These are phyloP conservation scores for Elanus axillaris DNA, from an alignment of 2,113 vertebrate genomes.

Conservation along the genomic window DNA sequence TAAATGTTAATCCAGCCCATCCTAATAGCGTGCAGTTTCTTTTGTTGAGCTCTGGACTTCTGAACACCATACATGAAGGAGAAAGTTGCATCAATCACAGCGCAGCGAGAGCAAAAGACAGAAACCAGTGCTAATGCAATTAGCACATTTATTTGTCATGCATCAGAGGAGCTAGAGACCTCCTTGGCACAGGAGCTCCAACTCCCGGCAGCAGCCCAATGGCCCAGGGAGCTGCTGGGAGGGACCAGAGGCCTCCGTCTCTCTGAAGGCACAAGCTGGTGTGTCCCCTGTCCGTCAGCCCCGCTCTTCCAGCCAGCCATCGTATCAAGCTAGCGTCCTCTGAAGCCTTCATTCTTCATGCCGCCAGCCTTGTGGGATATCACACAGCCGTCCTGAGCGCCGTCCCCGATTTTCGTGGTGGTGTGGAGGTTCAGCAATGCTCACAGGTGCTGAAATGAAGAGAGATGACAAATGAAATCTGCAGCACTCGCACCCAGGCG, in stretches of 20 bases:
- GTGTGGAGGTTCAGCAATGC: not conserved
- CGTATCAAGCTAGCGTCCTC: rapidly evolving
- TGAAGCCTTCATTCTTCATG: not conserved
- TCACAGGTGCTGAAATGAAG: not conserved
- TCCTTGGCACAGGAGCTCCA: not conserved
- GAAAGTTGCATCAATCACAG: not conserved
- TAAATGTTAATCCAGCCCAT: not conserved
- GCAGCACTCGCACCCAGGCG: not conserved
- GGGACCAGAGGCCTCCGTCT: not conserved
- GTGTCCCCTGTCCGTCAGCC: not conserved
- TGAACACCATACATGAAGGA: not conserved
- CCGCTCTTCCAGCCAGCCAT: not conserved
- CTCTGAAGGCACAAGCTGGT: rapidly evolving
- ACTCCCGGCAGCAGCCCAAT: not conserved
- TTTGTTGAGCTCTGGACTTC: not conserved
- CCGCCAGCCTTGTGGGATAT: not conserved
- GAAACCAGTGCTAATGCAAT: not conserved
- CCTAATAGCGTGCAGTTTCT: not conserved
- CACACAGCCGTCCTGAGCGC: rapidly evolving
- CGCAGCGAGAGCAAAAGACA: not conserved
- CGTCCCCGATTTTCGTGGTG: rapidly evolving
- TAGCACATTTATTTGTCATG: not conserved
- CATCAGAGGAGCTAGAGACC: slow-evolving; percentile 12
- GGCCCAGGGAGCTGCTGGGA: not conserved
- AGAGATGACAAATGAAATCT: not conserved